Base-by-base conservation (phyloP, 2,888 invertebrate genomes). In the Ichneumoninae sp. region DNA sequence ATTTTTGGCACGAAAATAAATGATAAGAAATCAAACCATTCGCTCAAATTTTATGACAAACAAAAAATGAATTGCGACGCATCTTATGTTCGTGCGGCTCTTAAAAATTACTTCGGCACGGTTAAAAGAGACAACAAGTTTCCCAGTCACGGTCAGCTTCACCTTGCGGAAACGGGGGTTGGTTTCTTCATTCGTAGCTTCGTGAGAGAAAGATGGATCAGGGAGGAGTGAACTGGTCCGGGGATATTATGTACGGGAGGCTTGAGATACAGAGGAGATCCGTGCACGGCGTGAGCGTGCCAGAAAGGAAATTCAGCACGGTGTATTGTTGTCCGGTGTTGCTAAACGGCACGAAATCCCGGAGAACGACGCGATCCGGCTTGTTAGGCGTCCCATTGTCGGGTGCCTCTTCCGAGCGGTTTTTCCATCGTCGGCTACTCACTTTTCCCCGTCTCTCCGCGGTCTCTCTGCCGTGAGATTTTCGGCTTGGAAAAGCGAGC, bases 371-470 rank as follows among this genome's bases (percentile, higher is more conserved):
- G 44, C 44, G 90, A 90, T 88, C 88, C 88, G 79, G 93, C 93
- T 93, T 92, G 93, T 93, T 93, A 93, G 91, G 88, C 60, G 54
- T 54, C 33, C 90, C 83, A 92, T 92, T 93, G 92, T 92, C 86
- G 85, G 84, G 47, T 19, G 19, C 54, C 22, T 19, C 57, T 65
- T 60, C 69, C 66, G 22, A 63, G 10, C 33, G n/a, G 50, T 75
- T 85, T 80, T 88, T 85, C 86, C 85, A 77, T 75, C 52, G 66
- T 83, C 75, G 10, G 86, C 83, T 84, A 70, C 83, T 70, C 76
- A 73, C 50, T 81, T 81, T 84, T 78, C 74, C 26, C 52, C 26
- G 57, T 33, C 63, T 47, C 30, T 26, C 16, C n/a, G 36, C 47
- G 52, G 74, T 83, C 81, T 83, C 77, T 86, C 79, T 69, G 73